Conservation (phyloP, 2,113 vertebrate species). For the Sminthopsis crassicaudata region DNA sequence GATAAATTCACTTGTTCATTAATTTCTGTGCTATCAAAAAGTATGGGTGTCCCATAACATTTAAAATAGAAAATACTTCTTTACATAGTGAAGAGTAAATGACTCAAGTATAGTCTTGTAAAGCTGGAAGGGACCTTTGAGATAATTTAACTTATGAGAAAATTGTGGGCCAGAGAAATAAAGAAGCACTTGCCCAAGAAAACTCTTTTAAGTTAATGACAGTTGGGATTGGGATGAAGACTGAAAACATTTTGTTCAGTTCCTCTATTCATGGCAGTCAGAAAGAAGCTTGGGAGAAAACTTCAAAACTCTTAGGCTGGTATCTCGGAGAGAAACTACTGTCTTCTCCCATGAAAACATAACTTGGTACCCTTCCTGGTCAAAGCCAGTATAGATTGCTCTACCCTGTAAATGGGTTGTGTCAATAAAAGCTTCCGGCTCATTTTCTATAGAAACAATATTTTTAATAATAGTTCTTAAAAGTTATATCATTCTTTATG, state of each 20-base stretch:
- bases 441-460: not conserved
- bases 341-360: conserved; percentile 7
- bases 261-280: not conserved
- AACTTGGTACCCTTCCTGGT: conserved; percentile 17
- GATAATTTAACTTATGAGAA: not conserved
- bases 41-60: not conserved
- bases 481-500: not conserved
- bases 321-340: not conserved
- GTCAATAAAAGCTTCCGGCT: not conserved
- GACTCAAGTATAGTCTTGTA: not conserved
- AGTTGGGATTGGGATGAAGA: not conserved
- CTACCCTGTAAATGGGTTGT: not conserved
- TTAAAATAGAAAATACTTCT: not conserved
- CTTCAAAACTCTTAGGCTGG: conserved; percentile 14
- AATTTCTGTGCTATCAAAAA: conserved; percentile 29
- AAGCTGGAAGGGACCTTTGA: not conserved
- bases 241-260: not conserved
- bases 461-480: not conserved
- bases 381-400: not conserved
- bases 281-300: not conserved
- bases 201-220: not conserved
- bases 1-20: not conserved
- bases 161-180: not conserved
- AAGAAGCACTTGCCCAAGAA: not conserved
- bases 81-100: not conserved